Evolutionary conservation across 2,888 invertebrate genomes (phyloP).

Genomic region (Ormyrus labotus): DNA sequence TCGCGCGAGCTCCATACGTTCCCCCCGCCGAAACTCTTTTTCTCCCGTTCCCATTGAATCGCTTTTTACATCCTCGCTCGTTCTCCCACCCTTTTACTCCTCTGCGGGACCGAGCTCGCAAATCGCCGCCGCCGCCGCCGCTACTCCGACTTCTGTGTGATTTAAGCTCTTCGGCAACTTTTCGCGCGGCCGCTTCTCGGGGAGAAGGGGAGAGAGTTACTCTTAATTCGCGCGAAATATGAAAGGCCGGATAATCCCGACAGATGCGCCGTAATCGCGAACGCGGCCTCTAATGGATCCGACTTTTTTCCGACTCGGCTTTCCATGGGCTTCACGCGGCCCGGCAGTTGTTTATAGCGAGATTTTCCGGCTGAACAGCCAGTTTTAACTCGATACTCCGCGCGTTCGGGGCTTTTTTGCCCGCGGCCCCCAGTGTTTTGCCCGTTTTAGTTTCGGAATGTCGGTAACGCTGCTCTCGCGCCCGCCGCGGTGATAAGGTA

Average conservation of each 20-base stretch:
- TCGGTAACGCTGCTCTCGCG: too few relatives aligned
- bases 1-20: not conserved
- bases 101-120: not conserved
- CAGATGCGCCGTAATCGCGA: slow-evolving; percentile 3
- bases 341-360: slow-evolving; percentile 7
- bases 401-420: not conserved
- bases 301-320: not conserved
- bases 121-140: not conserved
- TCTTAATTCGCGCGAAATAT: slow-evolving; percentile 4
- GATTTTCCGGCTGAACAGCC: slow-evolving; percentile 6
- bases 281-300: slow-evolving; percentile 18
- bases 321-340: not conserved
- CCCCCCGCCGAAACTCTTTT: too few relatives aligned
- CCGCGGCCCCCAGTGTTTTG: too few relatives aligned
- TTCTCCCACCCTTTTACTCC: not conserved
- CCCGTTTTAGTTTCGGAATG: too few relatives aligned
- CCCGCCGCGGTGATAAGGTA: too few relatives aligned
- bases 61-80: not conserved
- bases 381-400: not conserved
- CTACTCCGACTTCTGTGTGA: not conserved
- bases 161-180: slow-evolving; percentile 18
- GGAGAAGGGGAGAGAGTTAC: not conserved
- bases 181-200: not conserved
- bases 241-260: not conserved
- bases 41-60: not conserved